phyloP scores from a whole-genome alignment of 2,888 invertebrate species.

The Rhyacophila evoluta region DNA sequence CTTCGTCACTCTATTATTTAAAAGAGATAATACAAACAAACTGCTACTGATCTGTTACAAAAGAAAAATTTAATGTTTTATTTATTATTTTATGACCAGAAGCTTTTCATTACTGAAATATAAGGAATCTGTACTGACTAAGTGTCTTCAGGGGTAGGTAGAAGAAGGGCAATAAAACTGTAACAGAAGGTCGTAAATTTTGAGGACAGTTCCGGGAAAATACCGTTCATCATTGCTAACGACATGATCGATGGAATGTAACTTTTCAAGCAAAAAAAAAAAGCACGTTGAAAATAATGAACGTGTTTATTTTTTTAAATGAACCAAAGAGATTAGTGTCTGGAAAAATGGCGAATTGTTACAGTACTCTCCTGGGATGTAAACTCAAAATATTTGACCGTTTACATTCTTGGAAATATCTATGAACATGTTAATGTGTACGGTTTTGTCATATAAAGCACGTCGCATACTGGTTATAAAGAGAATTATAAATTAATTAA shows the following conservation, averaged over 20 bases:
- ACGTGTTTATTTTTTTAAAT: background rate
- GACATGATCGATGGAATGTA: conserved; percentile 41
- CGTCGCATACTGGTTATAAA: no score
- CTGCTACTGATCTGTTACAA: conserved; percentile 49
- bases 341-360: background rate
- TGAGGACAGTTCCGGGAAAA: conserved; percentile 46
- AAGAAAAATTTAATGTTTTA: conserved; percentile 46
- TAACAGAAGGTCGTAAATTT: conserved; percentile 47
- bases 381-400: background rate
- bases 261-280: conserved; percentile 6
- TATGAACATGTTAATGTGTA: background rate
- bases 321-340: background rate
- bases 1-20: conserved; percentile 43
- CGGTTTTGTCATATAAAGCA: no score
- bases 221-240: conserved; percentile 8
- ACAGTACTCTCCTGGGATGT: background rate
- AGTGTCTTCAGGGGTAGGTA: conserved; percentile 34
- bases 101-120: conserved; percentile 36
- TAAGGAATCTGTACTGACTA: conserved; percentile 39
- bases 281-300: background rate
- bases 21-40: conserved; percentile 33
- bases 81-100: conserved; percentile 52
- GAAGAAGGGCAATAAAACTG: conserved; percentile 39
- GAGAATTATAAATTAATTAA: no score
- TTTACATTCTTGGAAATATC: background rate